Evolutionary conservation across 2,888 invertebrate species (phyloP).

Genomic region (Dromius quadrimaculatus): DNA sequence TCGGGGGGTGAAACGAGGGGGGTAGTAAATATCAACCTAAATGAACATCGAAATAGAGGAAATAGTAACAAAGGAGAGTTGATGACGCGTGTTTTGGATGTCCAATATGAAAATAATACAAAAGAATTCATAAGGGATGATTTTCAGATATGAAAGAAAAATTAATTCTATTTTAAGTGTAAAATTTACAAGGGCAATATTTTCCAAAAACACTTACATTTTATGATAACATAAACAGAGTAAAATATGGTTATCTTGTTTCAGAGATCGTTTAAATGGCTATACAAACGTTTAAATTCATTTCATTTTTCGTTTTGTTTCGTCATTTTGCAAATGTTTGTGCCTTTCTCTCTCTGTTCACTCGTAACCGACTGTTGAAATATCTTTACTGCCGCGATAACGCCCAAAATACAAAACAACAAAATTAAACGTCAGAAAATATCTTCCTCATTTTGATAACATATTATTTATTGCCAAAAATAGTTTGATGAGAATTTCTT

Average conservation of each 20-base stretch:
- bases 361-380: slow-evolving; percentile 41
- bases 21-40: no score
- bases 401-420: slow-evolving; percentile 36
- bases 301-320: slow-evolving; percentile 35
- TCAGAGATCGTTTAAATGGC: slow-evolving; percentile 32
- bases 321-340: slow-evolving; percentile 20
- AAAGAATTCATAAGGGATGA: no score
- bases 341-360: slow-evolving; percentile 9
- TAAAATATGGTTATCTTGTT: slow-evolving; percentile 33
- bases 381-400: slow-evolving; percentile 41
- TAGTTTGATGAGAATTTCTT: slow-evolving; percentile 4
- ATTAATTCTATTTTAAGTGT: no score
- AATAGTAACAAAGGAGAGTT: no score
- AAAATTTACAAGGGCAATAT: no score
- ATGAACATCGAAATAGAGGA: no score
- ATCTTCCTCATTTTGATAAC: slow-evolving; percentile 42
- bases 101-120: no score
- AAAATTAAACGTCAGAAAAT: slow-evolving; percentile 48
- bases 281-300: slow-evolving; percentile 29
- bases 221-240: slow-evolving; percentile 25
- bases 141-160: no score
- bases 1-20: no score
- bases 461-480: slow-evolving; percentile 42
- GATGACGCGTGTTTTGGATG: no score
- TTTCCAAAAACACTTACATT: slow-evolving; percentile 25